Evolutionary conservation across 1,140 invertebrate genomes (phyloP), one percentile per base, ranked within the genome.

Genomic region (Lycorma delicatula): DNA sequence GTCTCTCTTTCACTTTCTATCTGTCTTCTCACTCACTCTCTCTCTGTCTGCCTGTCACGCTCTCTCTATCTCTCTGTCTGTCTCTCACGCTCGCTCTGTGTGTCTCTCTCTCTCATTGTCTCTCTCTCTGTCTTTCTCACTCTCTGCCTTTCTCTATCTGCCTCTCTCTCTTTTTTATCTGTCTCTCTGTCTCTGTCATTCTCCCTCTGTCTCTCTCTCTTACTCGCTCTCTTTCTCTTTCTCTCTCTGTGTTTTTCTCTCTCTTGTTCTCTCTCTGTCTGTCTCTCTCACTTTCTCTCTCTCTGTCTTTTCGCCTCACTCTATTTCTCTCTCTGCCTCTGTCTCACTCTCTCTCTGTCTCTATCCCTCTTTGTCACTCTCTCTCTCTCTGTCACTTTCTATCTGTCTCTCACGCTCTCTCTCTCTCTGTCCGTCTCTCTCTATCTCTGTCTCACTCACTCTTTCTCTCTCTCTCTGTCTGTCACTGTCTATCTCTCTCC

Each of bases 161-260:
- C 41, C 18, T 16, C 18, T 6, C 18, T 7, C 16, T 7, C 18
- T 6, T 46, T 6, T 46, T 6, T 46, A 7, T 46, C 7, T 46
- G n/a, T 46, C 41, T 46, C 41, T 46, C 41, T 46, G 6, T 46
- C 41, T 46, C 41, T 22, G 6, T 46, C 41, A 7, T 16, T 46
- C 41, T 46, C 41, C 16, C 41, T 46, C 41, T 46, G 6, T 46
- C 41, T 46, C 41, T 46, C 41, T 46, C 41, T 46, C 41, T 46
- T 16, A 7, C 41, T 22, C 41, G 6, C 41, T 46, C 41, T 46
- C 41, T 46, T 16, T 46, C 41, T 46, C 41, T 46, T 16, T 16
- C 13, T 52, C 34, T 18, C 34, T 13, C 29, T 31, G 29, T 31
- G 29, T 31, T 13, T 31, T 13, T 31, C 29, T 31, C 29, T 31